Evolutionary conservation across 2,888 invertebrate species (phyloP).

Genomic region (Dryococelus australis): DNA sequence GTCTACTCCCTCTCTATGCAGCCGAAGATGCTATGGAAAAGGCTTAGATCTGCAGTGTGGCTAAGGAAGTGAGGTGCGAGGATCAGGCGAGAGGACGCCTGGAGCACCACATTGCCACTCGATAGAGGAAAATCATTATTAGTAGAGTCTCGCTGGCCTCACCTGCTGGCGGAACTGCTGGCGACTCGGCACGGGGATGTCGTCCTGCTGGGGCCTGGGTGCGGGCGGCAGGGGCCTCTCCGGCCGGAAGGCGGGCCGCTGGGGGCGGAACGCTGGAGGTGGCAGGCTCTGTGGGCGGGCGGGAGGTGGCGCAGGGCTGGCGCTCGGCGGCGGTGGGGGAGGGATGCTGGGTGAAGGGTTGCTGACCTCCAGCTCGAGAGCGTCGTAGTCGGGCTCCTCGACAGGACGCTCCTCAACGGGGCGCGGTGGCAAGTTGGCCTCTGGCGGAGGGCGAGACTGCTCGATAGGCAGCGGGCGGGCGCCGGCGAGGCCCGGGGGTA

Average conservation of each 20-base stretch:
- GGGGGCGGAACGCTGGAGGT: slow-evolving; percentile 37
- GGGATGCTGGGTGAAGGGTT: slow-evolving; percentile 56
- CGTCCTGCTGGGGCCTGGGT: slow-evolving; percentile 11
- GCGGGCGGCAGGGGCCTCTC: slow-evolving; percentile 34
- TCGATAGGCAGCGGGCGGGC: no score
- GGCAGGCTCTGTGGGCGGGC: no score
- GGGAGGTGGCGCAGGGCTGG: slow-evolving; percentile 46
- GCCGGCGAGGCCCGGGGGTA: slow-evolving; percentile 33
- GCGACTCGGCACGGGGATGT: slow-evolving; percentile 35
- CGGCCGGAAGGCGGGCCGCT: slow-evolving; percentile 40
- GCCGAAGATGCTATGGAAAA: no score
- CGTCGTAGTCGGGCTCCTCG: slow-evolving; percentile 62
- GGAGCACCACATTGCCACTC: no score
- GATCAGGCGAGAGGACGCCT: no score
- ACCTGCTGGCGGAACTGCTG: slow-evolving; percentile 37
- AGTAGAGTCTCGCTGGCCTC: no score
- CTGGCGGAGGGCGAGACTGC: slow-evolving; percentile 47
- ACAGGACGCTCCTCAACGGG: slow-evolving; percentile 51
- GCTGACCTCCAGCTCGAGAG: slow-evolving; percentile 63
- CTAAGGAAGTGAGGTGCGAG: no score
- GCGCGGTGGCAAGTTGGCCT: slow-evolving; percentile 58
- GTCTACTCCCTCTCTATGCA: no score
- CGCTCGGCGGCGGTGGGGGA: slow-evolving; percentile 40
- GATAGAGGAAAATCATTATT: no score
- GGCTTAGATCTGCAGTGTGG: no score